Evolutionary conservation across 1,140 invertebrate genomes (phyloP).

Genomic region (Oryzaephilus surinamensis): DNA sequence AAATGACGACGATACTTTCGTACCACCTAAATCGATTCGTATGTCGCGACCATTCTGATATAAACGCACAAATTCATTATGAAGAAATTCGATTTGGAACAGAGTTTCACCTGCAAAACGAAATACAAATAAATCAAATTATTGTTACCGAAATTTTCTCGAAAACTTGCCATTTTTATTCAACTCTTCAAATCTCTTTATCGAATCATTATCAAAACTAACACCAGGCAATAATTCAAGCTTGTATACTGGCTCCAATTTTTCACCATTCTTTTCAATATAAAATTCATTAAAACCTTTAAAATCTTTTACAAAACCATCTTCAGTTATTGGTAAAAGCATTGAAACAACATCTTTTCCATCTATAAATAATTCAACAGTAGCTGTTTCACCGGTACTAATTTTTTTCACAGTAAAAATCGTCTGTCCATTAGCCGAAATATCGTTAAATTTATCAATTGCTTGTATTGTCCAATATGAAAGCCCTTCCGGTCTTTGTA

Average conservation of each 20-base stretch:
- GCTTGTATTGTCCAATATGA: conserved; percentile 50
- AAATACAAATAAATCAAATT: conserved; percentile 4
- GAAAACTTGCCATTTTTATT: conserved; percentile 43
- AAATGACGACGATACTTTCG: no score
- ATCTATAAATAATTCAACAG: conserved; percentile 50
- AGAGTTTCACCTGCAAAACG: neutral
- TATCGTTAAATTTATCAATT: conserved; percentile 50
- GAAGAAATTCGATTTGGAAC: no score
- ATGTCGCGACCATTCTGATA: neutral
- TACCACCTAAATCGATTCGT: neutral
- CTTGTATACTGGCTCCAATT: conserved; percentile 46
- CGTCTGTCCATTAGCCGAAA: conserved; percentile 51
- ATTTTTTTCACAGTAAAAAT: conserved; percentile 52
- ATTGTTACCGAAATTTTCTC: conserved; percentile 19
- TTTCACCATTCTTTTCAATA: conserved; percentile 37
- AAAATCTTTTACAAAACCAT: conserved; percentile 29
- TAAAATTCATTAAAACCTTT: conserved; percentile 26
- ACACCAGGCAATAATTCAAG: conserved; percentile 47
- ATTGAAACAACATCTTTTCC: conserved; percentile 49
- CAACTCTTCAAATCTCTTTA: conserved; percentile 50
- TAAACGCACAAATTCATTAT: neutral
- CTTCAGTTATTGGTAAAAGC: conserved; percentile 34
- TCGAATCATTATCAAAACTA: conserved; percentile 48
- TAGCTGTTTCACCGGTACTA: conserved; percentile 50
- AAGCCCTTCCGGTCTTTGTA: conserved; percentile 49